Evolutionary conservation across 2,888 invertebrate species (phyloP), one percentile per base, ranked within the genome.

Genomic region (Ferdinandea cuprea): DNA sequence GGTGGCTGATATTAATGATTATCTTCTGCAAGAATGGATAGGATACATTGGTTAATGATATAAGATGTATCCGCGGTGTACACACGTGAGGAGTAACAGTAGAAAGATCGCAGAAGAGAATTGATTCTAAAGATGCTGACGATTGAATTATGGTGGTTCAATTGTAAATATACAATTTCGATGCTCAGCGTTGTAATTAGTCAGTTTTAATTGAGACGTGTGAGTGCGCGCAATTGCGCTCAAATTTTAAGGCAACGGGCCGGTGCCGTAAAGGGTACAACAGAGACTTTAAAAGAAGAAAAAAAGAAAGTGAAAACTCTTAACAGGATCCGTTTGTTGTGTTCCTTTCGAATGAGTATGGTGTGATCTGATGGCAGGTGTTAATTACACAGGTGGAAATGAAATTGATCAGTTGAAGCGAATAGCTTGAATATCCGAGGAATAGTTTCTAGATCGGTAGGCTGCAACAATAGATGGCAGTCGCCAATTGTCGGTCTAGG

Each of bases 121-220:
- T 69, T 69, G 68, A 42, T 80, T 80, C 40, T 46, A 52, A 71
- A 81, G 59, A 48, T 46, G 46, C 66, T 66, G 83, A 68, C 77
- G 83, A 78, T 68, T 72, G 83, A 83, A 83, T 83, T 77, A 83
- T 78, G 61, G 68, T 72, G 56, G 72, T 61, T 78, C 66, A 78
- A 78, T 71, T 76, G 81, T 81, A 81, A 76, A 81, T 71, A 81
- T 76, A 77, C 76, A 71, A 25, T 77, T 81, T 46, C 40, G 65
- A 65, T 65, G 71, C 35, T 76, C 77, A 77, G 54, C 81, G 71
- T 59, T 65, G 66, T 77, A 76, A 77, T 81, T 81, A 81, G 81
- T 81, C 58, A 48, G 59, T 30, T 69, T 74, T 74, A 63, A 74
- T 74, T 74, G 69, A 74, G 63, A 56, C 65, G 65, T 48, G 46